A percentile compares a stretch with the other conserved stretches of the same genome.
These are phyloP conservation scores for Myiothlypis chrysogaster DNA, from an alignment of 2,797 vertebrate genomes.

Conservation along the genomic window DNA sequence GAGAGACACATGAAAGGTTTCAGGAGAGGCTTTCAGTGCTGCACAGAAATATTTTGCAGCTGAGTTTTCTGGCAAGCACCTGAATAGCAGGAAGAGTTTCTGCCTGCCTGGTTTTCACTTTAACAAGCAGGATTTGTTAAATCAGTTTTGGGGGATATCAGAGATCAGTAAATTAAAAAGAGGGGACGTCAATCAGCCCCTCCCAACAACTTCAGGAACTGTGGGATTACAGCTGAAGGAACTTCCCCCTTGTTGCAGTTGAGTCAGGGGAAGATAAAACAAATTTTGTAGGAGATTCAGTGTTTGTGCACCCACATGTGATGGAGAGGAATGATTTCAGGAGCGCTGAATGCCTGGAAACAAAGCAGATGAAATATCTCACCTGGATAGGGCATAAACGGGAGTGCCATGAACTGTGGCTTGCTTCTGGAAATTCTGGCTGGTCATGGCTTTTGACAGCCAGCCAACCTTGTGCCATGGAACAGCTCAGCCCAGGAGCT, in stretches of 20 bases:
- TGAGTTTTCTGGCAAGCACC: slow-evolving; percentile 22
- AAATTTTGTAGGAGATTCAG: not conserved
- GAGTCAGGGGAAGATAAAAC: not conserved
- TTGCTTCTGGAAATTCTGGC: not conserved
- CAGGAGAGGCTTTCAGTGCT: not conserved
- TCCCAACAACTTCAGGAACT: not conserved
- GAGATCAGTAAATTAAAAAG: not conserved
- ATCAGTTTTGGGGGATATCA: not conserved
- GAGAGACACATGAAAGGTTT: slow-evolving; percentile 61
- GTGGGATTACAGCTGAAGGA: not conserved
- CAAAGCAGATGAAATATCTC: not conserved
- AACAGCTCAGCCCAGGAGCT: not conserved
- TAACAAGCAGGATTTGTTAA: not conserved
- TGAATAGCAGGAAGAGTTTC: not conserved
- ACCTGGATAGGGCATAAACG: not conserved
- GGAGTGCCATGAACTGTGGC: not conserved
- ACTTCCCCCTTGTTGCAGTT: accelerated
- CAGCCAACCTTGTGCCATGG: not conserved
- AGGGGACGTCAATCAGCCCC: not conserved
- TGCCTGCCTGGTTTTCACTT: slow-evolving; percentile 7
- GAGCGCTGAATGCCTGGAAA: not conserved
- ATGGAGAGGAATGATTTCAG: not conserved
- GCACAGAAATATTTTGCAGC: not conserved
- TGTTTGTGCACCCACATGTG: not conserved
- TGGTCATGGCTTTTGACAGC: not conserved